Percentiles rank a stretch among this genome's conserved stretches.
Conservation (phyloP, 2,888 invertebrate species). For the Villa cingulata region DNA sequence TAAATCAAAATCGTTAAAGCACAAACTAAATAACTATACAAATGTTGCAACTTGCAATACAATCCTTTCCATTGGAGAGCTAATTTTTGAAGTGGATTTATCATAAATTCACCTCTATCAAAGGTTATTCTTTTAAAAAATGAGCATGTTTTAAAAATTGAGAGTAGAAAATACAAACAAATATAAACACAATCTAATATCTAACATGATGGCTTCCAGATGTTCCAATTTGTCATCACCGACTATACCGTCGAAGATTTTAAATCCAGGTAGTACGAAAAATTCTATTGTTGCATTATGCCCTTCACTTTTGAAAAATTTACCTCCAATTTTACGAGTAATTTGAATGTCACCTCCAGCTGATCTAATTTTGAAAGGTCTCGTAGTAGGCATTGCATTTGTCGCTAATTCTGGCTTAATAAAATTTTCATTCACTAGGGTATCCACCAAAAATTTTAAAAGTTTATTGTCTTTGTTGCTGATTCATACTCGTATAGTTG, state of each 20-base stretch:
- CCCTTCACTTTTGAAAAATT: slow-evolving; percentile 9
- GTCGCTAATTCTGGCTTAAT: slow-evolving; percentile 4
- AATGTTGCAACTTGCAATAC: too few relatives aligned
- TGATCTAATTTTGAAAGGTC: slow-evolving; percentile 7
- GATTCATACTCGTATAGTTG: background rate
- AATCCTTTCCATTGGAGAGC: too few relatives aligned
- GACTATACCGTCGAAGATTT: slow-evolving; percentile 13
- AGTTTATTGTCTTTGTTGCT: background rate
- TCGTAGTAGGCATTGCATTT: background rate
- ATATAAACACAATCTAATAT: too few relatives aligned
- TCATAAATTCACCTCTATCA: too few relatives aligned
- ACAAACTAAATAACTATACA: too few relatives aligned
- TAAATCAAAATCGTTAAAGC: too few relatives aligned
- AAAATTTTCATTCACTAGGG: slow-evolving; percentile 7
- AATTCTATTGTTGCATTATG: too few relatives aligned
- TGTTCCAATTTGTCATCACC: slow-evolving; percentile 13
- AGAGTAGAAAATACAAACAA: too few relatives aligned
- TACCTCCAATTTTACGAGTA: slow-evolving; percentile 5
- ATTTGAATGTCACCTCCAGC: slow-evolving; percentile 8
- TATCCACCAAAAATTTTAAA: slow-evolving; percentile 7
- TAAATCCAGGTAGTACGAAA: slow-evolving; percentile 8
- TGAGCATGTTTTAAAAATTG: too few relatives aligned
- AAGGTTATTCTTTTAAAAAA: too few relatives aligned
- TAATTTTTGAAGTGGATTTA: too few relatives aligned
- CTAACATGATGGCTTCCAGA: slow-evolving; percentile 12